Conservation (phyloP, 2,797 vertebrate species). For the Tauraco hartlaubi region DNA sequence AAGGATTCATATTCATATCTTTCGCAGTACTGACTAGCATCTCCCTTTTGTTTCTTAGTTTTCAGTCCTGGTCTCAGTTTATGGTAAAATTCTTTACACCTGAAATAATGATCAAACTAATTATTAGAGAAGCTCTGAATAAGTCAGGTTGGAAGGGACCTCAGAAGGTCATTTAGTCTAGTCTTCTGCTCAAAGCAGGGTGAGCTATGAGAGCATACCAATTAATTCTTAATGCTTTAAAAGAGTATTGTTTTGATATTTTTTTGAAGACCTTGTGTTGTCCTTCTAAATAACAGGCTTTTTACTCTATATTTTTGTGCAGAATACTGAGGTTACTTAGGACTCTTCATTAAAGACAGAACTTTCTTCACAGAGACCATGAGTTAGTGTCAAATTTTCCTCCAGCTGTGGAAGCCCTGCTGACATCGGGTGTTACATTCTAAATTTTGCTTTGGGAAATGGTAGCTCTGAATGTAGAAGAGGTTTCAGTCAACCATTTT, state of each 20-base stretch:
- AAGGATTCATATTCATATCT: background rate
- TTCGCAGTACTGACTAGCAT: background rate
- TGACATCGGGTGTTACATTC: background rate
- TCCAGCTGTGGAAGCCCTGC: background rate
- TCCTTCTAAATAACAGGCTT: background rate
- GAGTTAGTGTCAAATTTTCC: background rate
- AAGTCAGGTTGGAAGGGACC: background rate
- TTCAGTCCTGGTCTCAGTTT: background rate
- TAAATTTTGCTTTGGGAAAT: background rate
- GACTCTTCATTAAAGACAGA: background rate
- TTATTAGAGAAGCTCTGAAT: background rate
- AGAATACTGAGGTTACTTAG: background rate
- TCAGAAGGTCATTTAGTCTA: background rate
- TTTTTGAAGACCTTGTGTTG: background rate
- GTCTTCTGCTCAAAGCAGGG: background rate
- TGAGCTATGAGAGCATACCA: background rate
- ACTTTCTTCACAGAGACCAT: background rate
- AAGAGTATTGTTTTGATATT: background rate
- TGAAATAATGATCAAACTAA: background rate
- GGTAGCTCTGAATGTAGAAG: background rate
- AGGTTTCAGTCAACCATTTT: background rate
- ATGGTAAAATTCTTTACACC: background rate
- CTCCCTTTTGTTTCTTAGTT: background rate
- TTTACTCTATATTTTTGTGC: background rate
- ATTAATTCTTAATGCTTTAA: background rate